These are phyloP conservation scores for Pterobdella sp. DNA, from an alignment of 2,888 invertebrate genomes.

Conservation along the genomic window DNA sequence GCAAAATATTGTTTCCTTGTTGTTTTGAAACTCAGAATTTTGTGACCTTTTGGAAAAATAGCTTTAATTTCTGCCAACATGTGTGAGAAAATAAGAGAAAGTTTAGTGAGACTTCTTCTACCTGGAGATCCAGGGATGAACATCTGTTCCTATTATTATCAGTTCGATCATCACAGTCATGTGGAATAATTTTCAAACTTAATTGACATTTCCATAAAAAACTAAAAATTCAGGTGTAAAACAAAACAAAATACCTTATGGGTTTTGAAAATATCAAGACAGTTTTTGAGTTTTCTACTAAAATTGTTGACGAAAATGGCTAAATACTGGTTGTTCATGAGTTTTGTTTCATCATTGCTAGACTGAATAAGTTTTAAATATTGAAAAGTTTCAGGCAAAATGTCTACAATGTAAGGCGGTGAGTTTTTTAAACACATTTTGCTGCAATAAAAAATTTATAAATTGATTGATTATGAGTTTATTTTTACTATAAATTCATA, in stretches of 20 bases:
- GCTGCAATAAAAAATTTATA: not conserved
- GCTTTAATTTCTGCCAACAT: conserved; percentile 98
- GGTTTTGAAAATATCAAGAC: conserved; percentile 93
- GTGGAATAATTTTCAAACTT: not conserved
- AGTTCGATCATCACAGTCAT: not conserved
- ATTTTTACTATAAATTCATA: not conserved
- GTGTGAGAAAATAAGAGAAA: conserved; percentile 96
- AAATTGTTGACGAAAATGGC: conserved; percentile 94
- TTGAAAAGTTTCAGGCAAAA: conserved; percentile 97
- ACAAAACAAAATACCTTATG: conserved; percentile 53
- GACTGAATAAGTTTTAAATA: conserved; percentile 85
- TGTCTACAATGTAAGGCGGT: conserved; percentile 97
- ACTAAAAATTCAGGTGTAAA: not conserved
- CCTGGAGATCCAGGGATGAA: conserved; percentile 92
- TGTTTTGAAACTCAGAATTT: not conserved
- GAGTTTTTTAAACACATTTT: conserved; percentile 53
- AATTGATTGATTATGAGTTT: not conserved
- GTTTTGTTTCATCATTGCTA: conserved; percentile 82
- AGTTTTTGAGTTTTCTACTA: conserved; percentile 96
- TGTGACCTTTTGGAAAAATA: conserved; percentile 72
- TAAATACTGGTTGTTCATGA: conserved; percentile 91
- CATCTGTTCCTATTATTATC: conserved; percentile 79
- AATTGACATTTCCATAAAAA: not conserved
- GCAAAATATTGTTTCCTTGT: too few species aligned
- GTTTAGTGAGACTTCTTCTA: conserved; percentile 87